phyloP scores from a whole-genome alignment of 2,888 invertebrate species.

The Clitarchus hookeri region DNA sequence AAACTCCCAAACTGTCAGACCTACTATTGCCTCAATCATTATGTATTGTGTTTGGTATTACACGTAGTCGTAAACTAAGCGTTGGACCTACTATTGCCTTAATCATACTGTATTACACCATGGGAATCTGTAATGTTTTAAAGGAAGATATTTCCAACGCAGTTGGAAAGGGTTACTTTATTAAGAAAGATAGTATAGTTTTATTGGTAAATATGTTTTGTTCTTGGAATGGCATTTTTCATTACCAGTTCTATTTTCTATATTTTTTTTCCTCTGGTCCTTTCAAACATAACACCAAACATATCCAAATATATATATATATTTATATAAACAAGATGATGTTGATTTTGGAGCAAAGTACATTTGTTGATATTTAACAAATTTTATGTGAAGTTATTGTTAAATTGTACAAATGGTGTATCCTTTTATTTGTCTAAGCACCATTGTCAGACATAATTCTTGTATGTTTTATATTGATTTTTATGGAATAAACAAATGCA shows the following conservation, averaged over 20 bases:
- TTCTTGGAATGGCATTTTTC: not conserved
- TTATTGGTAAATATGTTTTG: not conserved
- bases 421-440: not conserved
- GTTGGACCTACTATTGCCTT: too few relatives aligned
- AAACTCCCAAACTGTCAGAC: too few relatives aligned
- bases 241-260: not conserved
- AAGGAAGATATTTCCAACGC: not conserved
- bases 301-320: not conserved
- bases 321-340: not conserved
- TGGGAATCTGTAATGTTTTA: too few relatives aligned
- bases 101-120: too few relatives aligned
- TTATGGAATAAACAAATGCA: not conserved
- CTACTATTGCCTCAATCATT: too few relatives aligned
- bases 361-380: conserved; percentile 3
- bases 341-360: conserved; percentile 4
- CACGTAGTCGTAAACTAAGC: too few relatives aligned
- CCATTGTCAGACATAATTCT: not conserved
- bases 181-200: not conserved
- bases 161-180: not conserved
- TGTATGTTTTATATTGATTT: not conserved
- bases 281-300: conserved; percentile 7
- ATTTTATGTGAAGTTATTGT: conserved; percentile 14
- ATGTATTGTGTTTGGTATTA: too few relatives aligned
- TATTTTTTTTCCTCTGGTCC: not conserved
- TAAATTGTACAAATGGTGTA: not conserved